Conservation (phyloP, 1,140 invertebrate genomes). For the Catajapyx aquilonaris region DNA sequence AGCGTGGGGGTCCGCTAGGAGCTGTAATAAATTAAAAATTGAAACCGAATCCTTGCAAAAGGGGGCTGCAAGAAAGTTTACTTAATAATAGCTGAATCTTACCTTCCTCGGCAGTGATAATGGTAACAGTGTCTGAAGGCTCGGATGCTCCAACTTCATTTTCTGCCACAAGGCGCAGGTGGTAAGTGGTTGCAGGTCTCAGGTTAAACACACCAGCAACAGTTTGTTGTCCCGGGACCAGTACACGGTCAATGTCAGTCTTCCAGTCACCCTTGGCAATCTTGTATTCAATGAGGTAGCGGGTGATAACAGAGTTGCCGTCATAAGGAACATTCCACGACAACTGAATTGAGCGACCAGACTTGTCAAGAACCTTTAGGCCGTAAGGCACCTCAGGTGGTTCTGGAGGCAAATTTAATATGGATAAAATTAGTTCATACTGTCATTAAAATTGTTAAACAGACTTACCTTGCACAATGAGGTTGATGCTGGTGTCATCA, state of each 20-base stretch:
- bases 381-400: conserved; percentile 79
- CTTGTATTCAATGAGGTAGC: conserved; percentile 84
- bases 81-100: too few relatives aligned
- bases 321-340: conserved; percentile 86
- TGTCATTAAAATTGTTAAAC: neutral
- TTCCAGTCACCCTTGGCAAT: conserved; percentile 59
- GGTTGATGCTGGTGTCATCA: conserved; percentile 84
- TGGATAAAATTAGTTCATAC: neutral
- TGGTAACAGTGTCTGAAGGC: conserved; percentile 76
- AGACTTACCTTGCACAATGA: conserved; percentile 70
- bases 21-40: too few relatives aligned
- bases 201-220: conserved; percentile 73
- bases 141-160: conserved; percentile 83
- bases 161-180: conserved; percentile 78
- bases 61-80: too few relatives aligned
- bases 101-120: conserved; percentile 84
- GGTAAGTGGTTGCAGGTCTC: conserved; percentile 76
- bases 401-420: conserved; percentile 32
- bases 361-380: conserved; percentile 76
- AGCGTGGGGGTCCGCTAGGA: conserved; percentile 60
- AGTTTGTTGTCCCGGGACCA: conserved; percentile 64
- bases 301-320: conserved; percentile 81
- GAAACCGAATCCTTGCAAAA: too few relatives aligned
- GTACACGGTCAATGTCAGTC: conserved; percentile 57
- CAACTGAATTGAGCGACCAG: conserved; percentile 68